A percentile compares a stretch with the other conserved stretches of the same genome.
Conservation (phyloP, 2,113 vertebrate genomes). For the Eptesicus fuscus region DNA sequence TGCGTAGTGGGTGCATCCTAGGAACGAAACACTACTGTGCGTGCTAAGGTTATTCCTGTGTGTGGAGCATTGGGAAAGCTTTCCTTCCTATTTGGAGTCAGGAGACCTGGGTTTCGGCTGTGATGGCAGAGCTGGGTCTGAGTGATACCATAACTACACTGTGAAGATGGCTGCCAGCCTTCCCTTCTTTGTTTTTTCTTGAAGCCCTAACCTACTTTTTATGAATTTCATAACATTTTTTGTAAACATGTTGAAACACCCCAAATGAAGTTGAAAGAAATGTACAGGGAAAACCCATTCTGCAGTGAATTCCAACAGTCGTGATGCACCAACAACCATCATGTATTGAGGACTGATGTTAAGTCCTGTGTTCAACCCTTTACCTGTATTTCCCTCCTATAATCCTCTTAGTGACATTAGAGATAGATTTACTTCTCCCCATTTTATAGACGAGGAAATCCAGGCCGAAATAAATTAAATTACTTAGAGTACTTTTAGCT, state of each 20-base stretch:
- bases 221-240: background rate
- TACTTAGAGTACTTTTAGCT: background rate
- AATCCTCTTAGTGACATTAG: background rate
- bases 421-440: background rate
- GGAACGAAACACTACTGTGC: background rate
- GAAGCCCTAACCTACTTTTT: background rate
- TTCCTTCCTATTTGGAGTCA: background rate
- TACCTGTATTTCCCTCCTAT: background rate
- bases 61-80: background rate
- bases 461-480: background rate
- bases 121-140: background rate
- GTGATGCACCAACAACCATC: background rate
- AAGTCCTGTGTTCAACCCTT: background rate
- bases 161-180: background rate
- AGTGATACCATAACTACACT: background rate
- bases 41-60: background rate
- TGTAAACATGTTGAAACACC: background rate
- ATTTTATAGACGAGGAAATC: background rate
- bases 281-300: background rate
- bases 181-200: background rate
- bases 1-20: background rate
- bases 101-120: background rate
- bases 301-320: background rate
- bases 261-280: background rate
- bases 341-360: background rate